Evolutionary conservation across 2,113 vertebrate species (phyloP), one percentile per base, ranked within the genome.

Genomic region (Eupsittula cactorum): DNA sequence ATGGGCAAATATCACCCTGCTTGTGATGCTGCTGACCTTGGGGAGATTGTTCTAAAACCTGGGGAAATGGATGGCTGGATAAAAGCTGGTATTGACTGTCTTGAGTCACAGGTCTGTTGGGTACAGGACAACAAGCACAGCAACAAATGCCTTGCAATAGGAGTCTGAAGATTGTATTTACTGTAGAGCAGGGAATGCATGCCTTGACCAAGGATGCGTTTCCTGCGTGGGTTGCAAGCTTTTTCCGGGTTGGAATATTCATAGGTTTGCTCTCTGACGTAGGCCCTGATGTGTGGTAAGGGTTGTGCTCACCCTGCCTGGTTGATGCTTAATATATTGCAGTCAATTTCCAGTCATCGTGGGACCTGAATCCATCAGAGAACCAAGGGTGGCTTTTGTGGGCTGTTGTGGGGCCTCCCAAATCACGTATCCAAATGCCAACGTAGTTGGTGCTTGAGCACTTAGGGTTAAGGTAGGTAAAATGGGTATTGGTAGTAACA

Each of bases 231-330:
- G 65, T 20, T 95, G 77, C 59, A 88, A 55, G 60, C 55, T 92
- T 86, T 80, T 90, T 15, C 20, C 24, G 89, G 55, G 65, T 35
- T 94, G 91, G 80, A 88, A 75, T 96, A 92, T 92, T 91, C 86
- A 62, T 71, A 46, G 64, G 55, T 88, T 94, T 92, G 57, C 74
- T 90, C 62, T 76, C 57, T 89, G 86, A 70, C 14, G 69, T 89
- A 59, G 92, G 81, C 57, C 93, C 74, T 82, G 59, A 86, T 63
- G 82, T 93, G 73, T 81, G 81, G 28, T 88, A 78, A 60, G 74
- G 92, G 50, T 84, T 91, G 60, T 88, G n/a, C 37, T 84, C 15
- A 14, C 60, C 23, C 86, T 93, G 73, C 83, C 75, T 86, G 21
- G 9, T 47, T 70, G 73, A 25, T 86, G 86, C 64, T 80, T 82